phyloP scores from a whole-genome alignment of 2,888 invertebrate genomes.

The Pyrocoelia pectoralis region DNA sequence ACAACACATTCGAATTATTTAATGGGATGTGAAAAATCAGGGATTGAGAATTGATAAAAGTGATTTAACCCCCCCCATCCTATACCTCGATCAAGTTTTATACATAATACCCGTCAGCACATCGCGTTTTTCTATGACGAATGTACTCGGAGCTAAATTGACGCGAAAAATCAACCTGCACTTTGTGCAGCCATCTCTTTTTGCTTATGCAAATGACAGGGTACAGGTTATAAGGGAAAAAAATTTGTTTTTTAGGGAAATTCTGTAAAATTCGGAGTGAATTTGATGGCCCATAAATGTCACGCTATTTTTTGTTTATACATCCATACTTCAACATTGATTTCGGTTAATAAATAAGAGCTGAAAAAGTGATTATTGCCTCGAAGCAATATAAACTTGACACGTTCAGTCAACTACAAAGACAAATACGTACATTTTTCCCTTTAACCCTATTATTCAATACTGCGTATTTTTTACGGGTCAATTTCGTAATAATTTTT shows the following conservation, averaged over 20 bases:
- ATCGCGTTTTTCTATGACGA: slow-evolving; percentile 42
- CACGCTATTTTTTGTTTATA: slow-evolving; percentile 49
- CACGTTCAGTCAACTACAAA: slow-evolving; percentile 20
- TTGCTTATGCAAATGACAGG: slow-evolving; percentile 36
- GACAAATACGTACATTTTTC: slow-evolving; percentile 11
- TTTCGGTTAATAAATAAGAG: slow-evolving; percentile 57
- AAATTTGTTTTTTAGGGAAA: slow-evolving; percentile 28
- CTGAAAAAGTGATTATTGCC: slow-evolving; percentile 50
- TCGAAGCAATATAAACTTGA: slow-evolving; percentile 13
- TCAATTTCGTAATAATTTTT: slow-evolving; percentile 8
- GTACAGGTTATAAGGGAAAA: slow-evolving; percentile 29
- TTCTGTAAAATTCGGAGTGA: slow-evolving; percentile 47
- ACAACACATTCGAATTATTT: slow-evolving; percentile 45
- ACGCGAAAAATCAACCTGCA: slow-evolving; percentile 33
- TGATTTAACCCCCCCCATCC: slow-evolving; percentile 44
- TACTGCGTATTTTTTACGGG: not conserved
- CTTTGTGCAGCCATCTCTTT: slow-evolving; percentile 27
- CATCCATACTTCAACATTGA: slow-evolving; percentile 54
- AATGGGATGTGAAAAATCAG: slow-evolving; percentile 42
- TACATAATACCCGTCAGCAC: slow-evolving; percentile 51
- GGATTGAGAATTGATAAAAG: slow-evolving; percentile 47
- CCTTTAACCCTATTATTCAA: slow-evolving; percentile 3
- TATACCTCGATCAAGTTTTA: slow-evolving; percentile 42
- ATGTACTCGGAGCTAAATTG: slow-evolving; percentile 34
- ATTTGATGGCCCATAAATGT: slow-evolving; percentile 57